A percentile compares a stretch with the other conserved stretches of the same genome.
Evolutionary conservation across 1,140 invertebrate species (phyloP).

Genomic region (Drosophila obscura): DNA sequence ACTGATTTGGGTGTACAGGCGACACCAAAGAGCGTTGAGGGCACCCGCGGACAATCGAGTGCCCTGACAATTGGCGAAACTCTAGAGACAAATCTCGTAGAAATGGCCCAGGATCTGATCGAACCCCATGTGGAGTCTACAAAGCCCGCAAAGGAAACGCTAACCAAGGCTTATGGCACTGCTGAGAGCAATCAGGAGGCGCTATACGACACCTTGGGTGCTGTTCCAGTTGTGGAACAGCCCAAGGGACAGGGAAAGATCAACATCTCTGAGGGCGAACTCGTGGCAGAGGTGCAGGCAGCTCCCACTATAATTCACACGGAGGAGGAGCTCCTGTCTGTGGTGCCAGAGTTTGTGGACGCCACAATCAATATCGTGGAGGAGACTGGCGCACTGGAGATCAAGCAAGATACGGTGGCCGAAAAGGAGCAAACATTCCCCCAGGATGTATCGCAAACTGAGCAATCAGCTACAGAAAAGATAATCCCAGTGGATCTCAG

Average conservation of each 20-base stretch:
- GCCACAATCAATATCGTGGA: conserved; percentile 57
- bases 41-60: conserved; percentile 22
- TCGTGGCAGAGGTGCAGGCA: conserved; percentile 50
- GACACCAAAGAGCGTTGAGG: conserved; percentile 29
- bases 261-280: conserved; percentile 78
- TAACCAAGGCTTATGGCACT: conserved; percentile 33
- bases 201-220: conserved; percentile 38
- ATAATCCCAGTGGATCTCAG: conserved; percentile 35
- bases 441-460: background rate
- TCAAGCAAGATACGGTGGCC: conserved; percentile 45
- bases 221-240: conserved; percentile 6
- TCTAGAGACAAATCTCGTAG: conserved; percentile 38
- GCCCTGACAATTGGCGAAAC: conserved; percentile 54
- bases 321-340: conserved; percentile 31
- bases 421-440: conserved; percentile 45
- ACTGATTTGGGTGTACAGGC: conserved; percentile 2
- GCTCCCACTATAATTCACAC: conserved; percentile 41
- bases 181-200: conserved; percentile 40
- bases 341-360: conserved; percentile 14
- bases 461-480: conserved; percentile 31
- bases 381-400: conserved; percentile 46
- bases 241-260: conserved; percentile 32
- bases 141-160: conserved; percentile 40
- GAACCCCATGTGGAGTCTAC: conserved; percentile 16
- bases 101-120: conserved; percentile 39